Percentiles rank a stretch among this genome's conserved stretches.
These are phyloP conservation scores for Brevimyrus niger DNA, from an alignment of 2,113 vertebrate genomes.

Conservation along the genomic window DNA sequence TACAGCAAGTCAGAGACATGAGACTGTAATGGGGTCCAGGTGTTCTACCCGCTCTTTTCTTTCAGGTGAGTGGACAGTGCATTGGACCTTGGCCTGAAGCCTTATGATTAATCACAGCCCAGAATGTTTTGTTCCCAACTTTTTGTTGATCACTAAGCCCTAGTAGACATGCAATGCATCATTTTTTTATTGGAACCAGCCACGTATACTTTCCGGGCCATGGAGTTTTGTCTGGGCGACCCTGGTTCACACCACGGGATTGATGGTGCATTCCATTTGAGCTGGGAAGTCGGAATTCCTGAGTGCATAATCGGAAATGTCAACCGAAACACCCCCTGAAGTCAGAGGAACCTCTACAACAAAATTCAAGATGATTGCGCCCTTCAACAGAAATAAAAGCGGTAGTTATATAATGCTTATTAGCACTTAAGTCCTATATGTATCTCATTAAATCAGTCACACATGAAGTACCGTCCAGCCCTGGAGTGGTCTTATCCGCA, in stretches of 20 bases:
- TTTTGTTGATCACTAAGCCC: not conserved
- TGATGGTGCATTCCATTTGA: not conserved
- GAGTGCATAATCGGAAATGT: not conserved
- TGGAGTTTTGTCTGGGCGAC: not conserved
- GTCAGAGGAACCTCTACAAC: not conserved
- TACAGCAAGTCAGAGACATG: not conserved
- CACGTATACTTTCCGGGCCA: not conserved
- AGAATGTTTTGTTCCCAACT: not conserved
- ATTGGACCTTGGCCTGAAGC: not conserved
- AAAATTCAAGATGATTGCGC: not conserved
- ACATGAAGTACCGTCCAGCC: not conserved
- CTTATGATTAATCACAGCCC: not conserved
- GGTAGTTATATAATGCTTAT: not conserved
- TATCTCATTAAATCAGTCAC: not conserved
- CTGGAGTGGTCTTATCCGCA: no score
- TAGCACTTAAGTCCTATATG: not conserved
- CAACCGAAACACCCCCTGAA: not conserved
- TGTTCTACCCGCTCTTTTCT: not conserved
- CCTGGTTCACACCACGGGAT: not conserved
- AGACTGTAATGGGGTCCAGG: not conserved
- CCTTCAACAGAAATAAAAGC: not conserved
- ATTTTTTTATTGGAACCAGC: not conserved
- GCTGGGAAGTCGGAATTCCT: not conserved
- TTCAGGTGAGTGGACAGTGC: not conserved
- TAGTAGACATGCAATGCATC: not conserved